Evolutionary conservation across 2,888 invertebrate genomes (phyloP), one percentile per base, ranked within the genome.

Genomic region (Eupithecia vulgata): DNA sequence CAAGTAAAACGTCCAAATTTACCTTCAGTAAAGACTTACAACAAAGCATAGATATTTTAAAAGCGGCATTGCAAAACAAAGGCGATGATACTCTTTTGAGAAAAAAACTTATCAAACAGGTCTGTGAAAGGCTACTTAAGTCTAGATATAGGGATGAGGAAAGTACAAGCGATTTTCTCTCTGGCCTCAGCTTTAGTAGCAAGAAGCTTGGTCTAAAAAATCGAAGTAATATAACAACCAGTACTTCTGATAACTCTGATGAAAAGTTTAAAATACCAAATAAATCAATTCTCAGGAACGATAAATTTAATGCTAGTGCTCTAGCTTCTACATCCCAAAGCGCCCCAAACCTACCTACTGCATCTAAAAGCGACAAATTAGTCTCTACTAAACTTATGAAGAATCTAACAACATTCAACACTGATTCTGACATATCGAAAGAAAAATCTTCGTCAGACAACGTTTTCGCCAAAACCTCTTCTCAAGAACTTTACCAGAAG

Each of bases 61-160:
- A 95, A 82, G 93, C 92, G 70, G 92, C 96, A 57, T 88, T 96
- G 21, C 94, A 95, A 76, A 94, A 95, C 40, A 95, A 95, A 77
- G 95, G 95, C 79, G 95, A 95, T 78, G 95, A 96, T 85, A 87
- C 94, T 21, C 88, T 93, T 48, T 91, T 95, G 6, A 96, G 96
- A 86, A 95, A 95, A 79, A 93, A 95, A 81, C 93, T 96, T 65
- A 94, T 96, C 21, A 96, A 95, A 82, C 95, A 96, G 83, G 95
- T 97, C 69, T 95, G 96, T 0, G 93, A 95, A 76, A 95, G 95
- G 84, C 90, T 97, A 17, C 87, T 96, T 0, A 95, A 94, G 65
- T 92, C 95, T 0, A 95, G 94, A 78, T 96, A 96, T 82, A 93
- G 94, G 65, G 95, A 95, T 83, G 96, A 96, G 77, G 94, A 93